Base-by-base conservation (phyloP, 2,113 vertebrate genomes). In the Bucco capensis region DNA sequence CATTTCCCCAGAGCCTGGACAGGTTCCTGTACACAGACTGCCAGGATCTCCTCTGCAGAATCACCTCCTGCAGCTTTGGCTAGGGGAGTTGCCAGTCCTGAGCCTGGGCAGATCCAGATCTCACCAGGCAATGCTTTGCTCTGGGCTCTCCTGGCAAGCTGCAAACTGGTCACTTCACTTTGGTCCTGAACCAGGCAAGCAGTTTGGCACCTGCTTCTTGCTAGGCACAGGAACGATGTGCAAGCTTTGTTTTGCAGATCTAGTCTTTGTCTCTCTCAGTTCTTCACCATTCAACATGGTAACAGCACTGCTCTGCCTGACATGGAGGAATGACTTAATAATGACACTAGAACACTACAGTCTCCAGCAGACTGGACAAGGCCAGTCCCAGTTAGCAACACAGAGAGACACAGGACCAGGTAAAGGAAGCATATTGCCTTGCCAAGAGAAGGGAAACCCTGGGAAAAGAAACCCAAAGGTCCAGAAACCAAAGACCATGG, bases 271-370 rank as follows among this genome's bases (percentile, higher is more conserved):
- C 10, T 7, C 49, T 10, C 49, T 53, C 78, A 10, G 6, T 15
- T 74, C 42, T 53, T 23, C 6, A 9, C 31, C 21, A 56, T 24
- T 54, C 22, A 49, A 40, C 33, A 8, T 1, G 2, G 40, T 10
- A 54, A 35, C 9, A 44, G n/a, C 53, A 12, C 42, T 10, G n/a
- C 31, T 35, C 73, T 62, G 78, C 57, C 69, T 7, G 11, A 14
- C 33, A 31, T 15, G 19, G 21, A 1, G 15, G 54, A 56, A 27
- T 0, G 0, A 23, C n/a, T 33, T 3, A 11, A 3, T 8, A 14
- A 35, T 30, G 6, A 8, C 31, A 28, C 18, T 5, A 17, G 35
- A 37, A 2, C 33, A 33, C 44, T 2, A 15, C 8, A 4, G 23
- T 5, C 22, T 21, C 35, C 4, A 3, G 38, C 4, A 3, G 38